Evolutionary conservation across 2,888 invertebrate species (phyloP).

Genomic region (Ennomos fuscantarius): DNA sequence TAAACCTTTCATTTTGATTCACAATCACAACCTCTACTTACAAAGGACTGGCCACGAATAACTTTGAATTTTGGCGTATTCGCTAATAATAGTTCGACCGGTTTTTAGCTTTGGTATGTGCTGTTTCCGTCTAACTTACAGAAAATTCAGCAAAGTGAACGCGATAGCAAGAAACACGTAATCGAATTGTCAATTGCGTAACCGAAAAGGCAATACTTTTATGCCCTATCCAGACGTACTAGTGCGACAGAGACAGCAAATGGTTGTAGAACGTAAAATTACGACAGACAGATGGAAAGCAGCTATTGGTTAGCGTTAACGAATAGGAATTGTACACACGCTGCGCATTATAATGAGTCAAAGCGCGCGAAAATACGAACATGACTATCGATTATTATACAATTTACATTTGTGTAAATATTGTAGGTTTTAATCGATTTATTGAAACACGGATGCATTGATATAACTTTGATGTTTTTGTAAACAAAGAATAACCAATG

Average conservation of each 20-base stretch:
- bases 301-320: slow-evolving; percentile 84
- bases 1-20: slow-evolving; percentile 83
- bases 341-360: slow-evolving; percentile 53
- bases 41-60: slow-evolving; percentile 82
- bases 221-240: slow-evolving; percentile 33
- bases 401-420: background rate
- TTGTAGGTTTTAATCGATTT: slow-evolving; percentile 3
- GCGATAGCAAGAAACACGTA: slow-evolving; percentile 58
- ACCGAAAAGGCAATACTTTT: slow-evolving; percentile 60
- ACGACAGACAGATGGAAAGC: slow-evolving; percentile 89
- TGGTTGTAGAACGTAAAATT: slow-evolving; percentile 61
- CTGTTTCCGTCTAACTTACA: slow-evolving; percentile 53
- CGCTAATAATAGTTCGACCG: slow-evolving; percentile 72
- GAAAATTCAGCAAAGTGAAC: slow-evolving; percentile 42
- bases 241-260: slow-evolving; percentile 59
- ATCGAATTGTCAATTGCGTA: slow-evolving; percentile 55
- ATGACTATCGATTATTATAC: slow-evolving; percentile 15
- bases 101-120: slow-evolving; percentile 52
- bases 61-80: slow-evolving; percentile 71
- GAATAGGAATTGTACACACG: slow-evolving; percentile 79
- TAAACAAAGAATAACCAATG: too few species aligned
- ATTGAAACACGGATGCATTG: slow-evolving; percentile 10
- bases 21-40: slow-evolving; percentile 62
- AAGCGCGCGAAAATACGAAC: slow-evolving; percentile 60
- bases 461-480: background rate